Evolutionary conservation across 2,797 vertebrate genomes (phyloP), one percentile per base, ranked within the genome.

Genomic region (Alcedo quadribrachys): DNA sequence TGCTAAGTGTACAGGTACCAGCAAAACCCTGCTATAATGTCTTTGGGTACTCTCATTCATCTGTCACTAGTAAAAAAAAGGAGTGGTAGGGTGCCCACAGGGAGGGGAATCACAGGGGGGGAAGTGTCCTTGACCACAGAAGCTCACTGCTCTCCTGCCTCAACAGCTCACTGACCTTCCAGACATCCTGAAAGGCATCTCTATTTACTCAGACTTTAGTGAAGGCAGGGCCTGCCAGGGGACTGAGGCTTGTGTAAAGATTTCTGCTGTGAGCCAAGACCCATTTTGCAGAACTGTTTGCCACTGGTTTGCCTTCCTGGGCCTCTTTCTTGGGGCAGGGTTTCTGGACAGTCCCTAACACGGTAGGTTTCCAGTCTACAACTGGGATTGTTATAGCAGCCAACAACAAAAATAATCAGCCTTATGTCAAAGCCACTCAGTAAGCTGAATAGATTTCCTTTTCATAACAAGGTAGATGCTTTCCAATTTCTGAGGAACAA

Each of bases 151-250:
- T 92, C 16, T 80, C 73, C 67, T 62, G 53, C 50, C 63, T 2
- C 1, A 78, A 21, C 33, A 65, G 78, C 75, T 84, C 65, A 5
- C 25, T 90, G 93, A 67, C 90, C 94, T 92, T 80, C 87, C 53
- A 86, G 10, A 35, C 57, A 87, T 69, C 69, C 90, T 75, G 84
- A 82, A 88, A 93, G 77, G 87, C 77, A 57, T 20, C 48, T 92
- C 80, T 55, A 27, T 75, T 27, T 76, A 60, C 68, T 84, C 53
- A 42, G 45, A 73, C 30, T 89, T 88, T 20, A 61, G 46, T 62
- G 77, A 35, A 90, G 55, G 68, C 55, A 76, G 43, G 42, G 62
- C 60, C 66, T 71, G 6, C 35, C 4, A 22, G 30, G 46, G 57
- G 43, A 15, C 74, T 76, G 85, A 70, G 51, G 63, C 33, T 89